These are phyloP conservation scores for Odontothrips loti DNA, from an alignment of 2,888 invertebrate genomes.

Conservation along the genomic window DNA sequence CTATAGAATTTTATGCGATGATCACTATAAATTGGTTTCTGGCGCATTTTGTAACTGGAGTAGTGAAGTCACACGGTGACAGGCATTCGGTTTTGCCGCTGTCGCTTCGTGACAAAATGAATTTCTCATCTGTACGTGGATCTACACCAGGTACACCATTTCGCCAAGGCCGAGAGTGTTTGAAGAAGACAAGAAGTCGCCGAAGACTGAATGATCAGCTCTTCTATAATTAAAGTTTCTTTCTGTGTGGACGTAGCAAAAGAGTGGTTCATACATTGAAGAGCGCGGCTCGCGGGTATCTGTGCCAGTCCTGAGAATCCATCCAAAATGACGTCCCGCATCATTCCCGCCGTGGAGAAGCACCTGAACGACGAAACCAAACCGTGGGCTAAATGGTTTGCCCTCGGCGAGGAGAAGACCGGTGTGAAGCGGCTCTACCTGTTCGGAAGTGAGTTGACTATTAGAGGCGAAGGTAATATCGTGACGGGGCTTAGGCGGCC, in stretches of 20 bases:
- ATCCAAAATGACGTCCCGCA: constrained; percentile 43
- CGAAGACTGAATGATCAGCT: constrained; percentile 17
- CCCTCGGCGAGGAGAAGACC: constrained; percentile 63
- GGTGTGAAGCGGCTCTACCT: constrained; percentile 71
- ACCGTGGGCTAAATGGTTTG: constrained; percentile 67
- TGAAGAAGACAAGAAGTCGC: constrained; percentile 26
- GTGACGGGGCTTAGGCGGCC: too few species aligned
- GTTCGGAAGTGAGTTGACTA: constrained; percentile 65
- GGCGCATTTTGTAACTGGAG: too few species aligned
- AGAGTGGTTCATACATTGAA: constrained; percentile 1
- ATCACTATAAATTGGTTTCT: too few species aligned
- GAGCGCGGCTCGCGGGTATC: not conserved
- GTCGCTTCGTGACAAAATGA: too few species aligned
- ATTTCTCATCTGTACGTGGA: too few species aligned
- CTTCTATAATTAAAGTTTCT: constrained; percentile 25
- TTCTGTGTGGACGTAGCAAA: constrained; percentile 7
- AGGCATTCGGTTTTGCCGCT: too few species aligned
- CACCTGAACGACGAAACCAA: constrained; percentile 62
- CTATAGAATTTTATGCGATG: too few species aligned
- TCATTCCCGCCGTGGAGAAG: constrained; percentile 58
- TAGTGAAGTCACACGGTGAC: too few species aligned
- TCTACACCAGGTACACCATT: not conserved
- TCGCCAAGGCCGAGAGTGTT: not conserved
- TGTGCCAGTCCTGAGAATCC: not conserved
- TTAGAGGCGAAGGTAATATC: not conserved